phyloP scores from a whole-genome alignment of 2,113 vertebrate genomes.

The Microcebus murinus region DNA sequence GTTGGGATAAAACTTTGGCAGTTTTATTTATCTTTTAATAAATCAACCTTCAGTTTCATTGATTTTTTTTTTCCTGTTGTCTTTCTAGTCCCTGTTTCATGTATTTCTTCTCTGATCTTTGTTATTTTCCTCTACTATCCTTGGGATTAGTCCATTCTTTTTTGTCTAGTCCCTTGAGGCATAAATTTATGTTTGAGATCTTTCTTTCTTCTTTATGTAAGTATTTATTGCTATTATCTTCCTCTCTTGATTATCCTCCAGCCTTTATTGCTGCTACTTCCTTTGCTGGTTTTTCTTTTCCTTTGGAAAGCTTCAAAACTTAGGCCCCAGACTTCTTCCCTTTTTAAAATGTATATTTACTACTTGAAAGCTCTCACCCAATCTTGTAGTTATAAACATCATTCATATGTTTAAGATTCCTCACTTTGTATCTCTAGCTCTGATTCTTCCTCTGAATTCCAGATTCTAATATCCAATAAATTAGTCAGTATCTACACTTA shows the following conservation, averaged over 20 bases:
- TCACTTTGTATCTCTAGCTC: neutral
- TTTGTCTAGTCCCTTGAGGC: neutral
- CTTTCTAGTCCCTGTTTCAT: neutral
- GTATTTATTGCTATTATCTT: neutral
- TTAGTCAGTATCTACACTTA: neutral
- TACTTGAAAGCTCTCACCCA: neutral
- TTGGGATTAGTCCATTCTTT: neutral
- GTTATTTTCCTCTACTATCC: neutral
- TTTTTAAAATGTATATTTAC: neutral
- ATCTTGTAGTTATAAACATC: neutral
- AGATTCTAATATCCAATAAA: neutral
- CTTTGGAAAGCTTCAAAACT: neutral
- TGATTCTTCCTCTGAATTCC: neutral
- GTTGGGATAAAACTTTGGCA: neutral
- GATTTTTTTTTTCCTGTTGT: neutral
- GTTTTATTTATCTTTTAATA: neutral
- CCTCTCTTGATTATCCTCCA: neutral
- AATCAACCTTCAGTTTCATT: neutral
- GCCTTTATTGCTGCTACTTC: neutral
- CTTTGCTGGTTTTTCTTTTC: neutral
- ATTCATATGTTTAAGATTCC: neutral
- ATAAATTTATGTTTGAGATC: neutral
- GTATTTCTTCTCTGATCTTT: neutral
- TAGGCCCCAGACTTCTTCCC: neutral
- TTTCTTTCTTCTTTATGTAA: neutral